These are phyloP conservation scores for Troides aeacus DNA, from an alignment of 2,888 invertebrate genomes.

Conservation along the genomic window DNA sequence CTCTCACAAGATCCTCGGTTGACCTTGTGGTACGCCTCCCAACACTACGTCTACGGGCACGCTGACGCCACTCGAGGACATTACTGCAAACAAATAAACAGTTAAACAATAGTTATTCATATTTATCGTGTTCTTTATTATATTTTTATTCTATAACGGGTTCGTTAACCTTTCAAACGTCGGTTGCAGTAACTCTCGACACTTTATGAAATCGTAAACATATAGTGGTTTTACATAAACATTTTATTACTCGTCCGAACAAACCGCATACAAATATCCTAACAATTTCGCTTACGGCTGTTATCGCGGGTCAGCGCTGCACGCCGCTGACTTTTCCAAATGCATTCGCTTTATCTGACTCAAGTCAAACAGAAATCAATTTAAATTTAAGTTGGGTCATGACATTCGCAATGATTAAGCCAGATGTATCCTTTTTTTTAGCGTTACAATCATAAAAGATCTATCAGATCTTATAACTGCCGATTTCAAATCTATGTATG, in stretches of 20 bases:
- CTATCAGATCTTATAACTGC: too few species aligned
- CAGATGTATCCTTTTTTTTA: neutral
- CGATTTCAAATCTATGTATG: too few species aligned
- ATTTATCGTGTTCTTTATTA: too few species aligned
- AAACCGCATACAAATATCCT: neutral
- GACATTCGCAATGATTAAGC: neutral
- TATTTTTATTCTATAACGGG: neutral
- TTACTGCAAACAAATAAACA: neutral
- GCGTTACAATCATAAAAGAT: too few species aligned
- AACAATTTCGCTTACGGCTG: conserved; percentile 1
- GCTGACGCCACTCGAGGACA: neutral
- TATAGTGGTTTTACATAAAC: neutral
- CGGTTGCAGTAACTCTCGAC: neutral
- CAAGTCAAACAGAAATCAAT: conserved; percentile 4
- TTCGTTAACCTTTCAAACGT: neutral
- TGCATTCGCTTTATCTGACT: conserved; percentile 17
- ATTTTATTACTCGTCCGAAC: neutral
- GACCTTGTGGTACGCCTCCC: too few species aligned
- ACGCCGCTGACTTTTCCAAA: conserved; percentile 5
- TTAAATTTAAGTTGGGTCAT: conserved; percentile 1
- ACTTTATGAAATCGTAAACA: conserved; percentile 4
- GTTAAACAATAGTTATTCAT: too few species aligned
- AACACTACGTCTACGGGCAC: neutral
- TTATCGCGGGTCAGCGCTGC: conserved; percentile 15
- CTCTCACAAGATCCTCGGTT: too few species aligned